Evolutionary conservation across 2,888 invertebrate genomes (phyloP), one percentile per base, ranked within the genome.

Genomic region (Rambutsinella grinnellia): DNA sequence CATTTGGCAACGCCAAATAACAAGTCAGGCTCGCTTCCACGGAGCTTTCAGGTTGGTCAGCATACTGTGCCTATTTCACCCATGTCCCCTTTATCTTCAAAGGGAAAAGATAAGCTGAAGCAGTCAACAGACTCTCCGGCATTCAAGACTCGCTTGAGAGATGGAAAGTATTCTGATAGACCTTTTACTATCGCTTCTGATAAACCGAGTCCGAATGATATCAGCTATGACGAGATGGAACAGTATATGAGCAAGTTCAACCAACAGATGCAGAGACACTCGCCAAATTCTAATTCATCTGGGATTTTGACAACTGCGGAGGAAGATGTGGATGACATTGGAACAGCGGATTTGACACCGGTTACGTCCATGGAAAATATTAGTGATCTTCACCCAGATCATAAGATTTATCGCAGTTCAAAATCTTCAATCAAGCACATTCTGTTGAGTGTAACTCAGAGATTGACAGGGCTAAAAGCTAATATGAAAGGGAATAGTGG

Each of bases 21-120:
- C 85, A 94, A 94, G 86, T 91, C 93, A 15, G 94, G 93, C 23
- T 93, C 93, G 0, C 86, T 94, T 67, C 93, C 94, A 0, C 89
- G 94, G 83, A 93, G 93, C 84, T 94, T 94, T 84, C 93, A 93
- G 86, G 89, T 91, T 27, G 87, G 89, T 53, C 88, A 90, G 2
- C 89, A 89, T 82, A 69, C 78, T 23, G 76, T 67, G 5, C 53
- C 68, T 36, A 66, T 53, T 13, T 66, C 65, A 46, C 28, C 57
- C 21, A 28, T 23, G 47, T 62, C 67, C 3, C 23, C 75, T 1
- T n/a, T n/a, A n/a, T 54, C 75, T 15, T 21, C 36, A 13, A 76
- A 57, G 51, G 51, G 57, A 17, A 69, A 54, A 19, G 17, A 46
- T 23, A 51, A 15, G 23, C 13, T 19, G 49, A n/a, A 47, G 47